Base-by-base conservation (phyloP, 2,797 vertebrate species). In the Limosa lapponica region DNA sequence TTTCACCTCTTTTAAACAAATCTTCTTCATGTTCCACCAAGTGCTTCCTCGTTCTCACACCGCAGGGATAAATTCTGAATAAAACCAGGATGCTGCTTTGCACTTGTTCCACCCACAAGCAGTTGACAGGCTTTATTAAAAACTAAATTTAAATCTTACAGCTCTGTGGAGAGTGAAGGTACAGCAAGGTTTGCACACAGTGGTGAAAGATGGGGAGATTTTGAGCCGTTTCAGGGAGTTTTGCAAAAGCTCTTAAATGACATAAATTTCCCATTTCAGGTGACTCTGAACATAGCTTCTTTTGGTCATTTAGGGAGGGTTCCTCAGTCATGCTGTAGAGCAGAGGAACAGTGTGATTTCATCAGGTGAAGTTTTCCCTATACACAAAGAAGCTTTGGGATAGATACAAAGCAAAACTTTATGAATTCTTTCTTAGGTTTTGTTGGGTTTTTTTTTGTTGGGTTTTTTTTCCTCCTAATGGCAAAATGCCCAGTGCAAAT, bases 401-500 rank as follows among this genome's bases (percentile, higher is more conserved):
- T 85, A 87, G 36, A 71, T 78, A 59, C 36, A 73, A 85, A 96
- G 67, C 5, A 67, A 58, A 93, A 65, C n/a, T 85, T 94, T 28
- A 72, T n/a, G 0, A 80, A 83, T 92, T 89, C 52, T 48, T 82
- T 73, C 82, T 85, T 82, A 48, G 46, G 34, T 67, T 88, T 95
- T 64, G 28, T 32, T 64, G 61, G 27, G 25, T 18, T 5, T 30
- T 41, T 62, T 41, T 62, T 62, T 41, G 28, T 52, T 81, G 95
- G 24, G 57, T 95, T 70, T 95, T 61, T 61, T 51, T 13, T 1
- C 16, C 15, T 43, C 55, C 51, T 58, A 74, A 49, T 95, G 86
- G 90, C 64, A 82, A 96, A 95, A 96, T 91, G 67, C 51, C 79
- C 65, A 44, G 52, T 78, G 37, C 59, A 88, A 90, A 94, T 92